phyloP scores from a whole-genome alignment of 2,888 invertebrate genomes.

The Drosophila nr. medialis region DNA sequence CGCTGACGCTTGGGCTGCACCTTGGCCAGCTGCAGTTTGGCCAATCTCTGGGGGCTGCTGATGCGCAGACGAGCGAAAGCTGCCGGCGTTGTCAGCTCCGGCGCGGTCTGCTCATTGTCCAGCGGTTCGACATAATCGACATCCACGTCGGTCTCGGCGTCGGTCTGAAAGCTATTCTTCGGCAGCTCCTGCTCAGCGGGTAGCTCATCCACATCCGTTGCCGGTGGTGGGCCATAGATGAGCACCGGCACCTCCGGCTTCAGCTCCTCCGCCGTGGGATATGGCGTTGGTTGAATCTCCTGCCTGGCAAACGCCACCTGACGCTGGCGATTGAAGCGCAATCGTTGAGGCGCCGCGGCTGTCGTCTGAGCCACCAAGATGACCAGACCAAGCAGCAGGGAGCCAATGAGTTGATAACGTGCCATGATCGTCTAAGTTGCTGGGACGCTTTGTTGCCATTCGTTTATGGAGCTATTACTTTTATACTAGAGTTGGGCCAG shows the following conservation, averaged over 20 bases:
- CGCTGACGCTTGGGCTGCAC: conserved; percentile 48
- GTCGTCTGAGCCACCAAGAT: conserved; percentile 47
- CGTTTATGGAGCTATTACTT: conserved; percentile 61
- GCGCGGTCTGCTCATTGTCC: conserved; percentile 18
- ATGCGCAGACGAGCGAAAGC: conserved; percentile 55
- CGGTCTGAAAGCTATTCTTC: conserved; percentile 56
- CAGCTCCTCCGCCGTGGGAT: conserved; percentile 75
- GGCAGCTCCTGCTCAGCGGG: conserved; percentile 50
- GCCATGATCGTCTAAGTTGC: conserved; percentile 62
- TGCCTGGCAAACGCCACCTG: conserved; percentile 63
- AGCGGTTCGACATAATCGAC: conserved; percentile 62
- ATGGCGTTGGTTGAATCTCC: conserved; percentile 69
- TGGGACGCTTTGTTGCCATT: conserved; percentile 57
- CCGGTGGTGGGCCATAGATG: conserved; percentile 77
- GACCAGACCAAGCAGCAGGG: conserved; percentile 47
- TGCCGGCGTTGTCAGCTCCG: conserved; percentile 47
- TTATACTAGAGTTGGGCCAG: conserved; percentile 53
- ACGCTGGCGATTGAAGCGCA: conserved; percentile 53
- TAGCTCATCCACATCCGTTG: conserved; percentile 54
- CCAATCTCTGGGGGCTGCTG: conserved; percentile 55
- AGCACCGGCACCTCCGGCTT: conserved; percentile 75
- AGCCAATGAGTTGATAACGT: conserved; percentile 55
- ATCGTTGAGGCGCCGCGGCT: conserved; percentile 53
- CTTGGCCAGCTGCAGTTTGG: conserved; percentile 57
- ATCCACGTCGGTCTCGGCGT: conserved; percentile 50